Percentiles rank a stretch among this genome's conserved stretches.
phyloP scores from a whole-genome alignment of 2,113 vertebrate genomes.

The Nerophis lumbriciformis region DNA sequence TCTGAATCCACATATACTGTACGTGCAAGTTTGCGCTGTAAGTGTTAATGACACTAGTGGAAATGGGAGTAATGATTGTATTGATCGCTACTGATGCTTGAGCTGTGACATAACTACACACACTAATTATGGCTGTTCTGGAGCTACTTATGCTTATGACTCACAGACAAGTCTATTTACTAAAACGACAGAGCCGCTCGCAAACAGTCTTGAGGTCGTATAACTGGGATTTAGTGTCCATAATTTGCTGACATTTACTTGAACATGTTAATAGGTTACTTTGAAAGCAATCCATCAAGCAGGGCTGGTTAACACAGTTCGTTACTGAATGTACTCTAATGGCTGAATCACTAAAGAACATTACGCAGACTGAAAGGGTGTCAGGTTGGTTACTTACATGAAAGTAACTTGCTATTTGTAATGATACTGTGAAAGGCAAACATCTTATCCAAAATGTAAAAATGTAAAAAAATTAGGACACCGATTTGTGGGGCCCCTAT shows the following conservation, averaged over 20 bases:
- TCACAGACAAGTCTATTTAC: conserved; percentile 29
- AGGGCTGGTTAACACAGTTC: neutral
- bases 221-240: neutral
- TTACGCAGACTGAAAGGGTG: neutral
- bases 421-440: neutral
- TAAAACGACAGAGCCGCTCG: conserved; percentile 18
- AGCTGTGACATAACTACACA: conserved; percentile 48
- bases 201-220: neutral
- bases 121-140: conserved; percentile 49
- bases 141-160: conserved; percentile 38
- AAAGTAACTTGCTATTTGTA: neutral
- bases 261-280: neutral
- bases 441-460: neutral
- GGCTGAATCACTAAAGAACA: neutral
- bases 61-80: conserved; percentile 58
- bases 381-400: neutral
- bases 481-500: no score
- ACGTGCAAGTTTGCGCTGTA: conserved; percentile 20
- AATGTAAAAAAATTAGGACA: neutral
- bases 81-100: conserved; percentile 50
- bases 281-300: neutral
- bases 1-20: conserved; percentile 19
- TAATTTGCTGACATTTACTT: neutral
- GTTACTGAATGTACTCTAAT: neutral
- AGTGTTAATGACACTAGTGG: conserved; percentile 42